Evolutionary conservation across 2,113 vertebrate genomes (phyloP), one percentile per base, ranked within the genome.

Genomic region (Chionodraco myersi): DNA sequence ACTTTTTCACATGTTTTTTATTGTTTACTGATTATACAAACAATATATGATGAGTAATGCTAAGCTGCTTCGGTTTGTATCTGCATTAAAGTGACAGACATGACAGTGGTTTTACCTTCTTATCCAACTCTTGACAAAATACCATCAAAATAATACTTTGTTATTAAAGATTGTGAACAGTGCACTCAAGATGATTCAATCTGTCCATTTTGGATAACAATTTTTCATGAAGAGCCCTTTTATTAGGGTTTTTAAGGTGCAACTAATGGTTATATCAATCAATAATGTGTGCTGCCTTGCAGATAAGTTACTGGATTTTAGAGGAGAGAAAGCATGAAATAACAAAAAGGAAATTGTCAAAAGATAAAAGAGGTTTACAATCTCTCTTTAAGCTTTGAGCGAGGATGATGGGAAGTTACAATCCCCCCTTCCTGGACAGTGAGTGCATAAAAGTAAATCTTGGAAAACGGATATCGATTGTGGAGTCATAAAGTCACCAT

Each of bases 401-500:
- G 60, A 73, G 80, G 53, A 75, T 69, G 53, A 82, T 68, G 85
- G 67, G 71, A 79, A 21, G 18, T 57, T 77, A 66, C 65, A 72
- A 52, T 72, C 65, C 36, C n/a, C 47, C 59, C 47, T 59, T 49
- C 48, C n/a, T n/a, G 9, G 64, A 48, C 23, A 51, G 41, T 0
- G 11, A 57, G 54, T 5, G 30, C 79, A 77, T 85, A 58, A 84
- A 84, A 82, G 72, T 76, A 78, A 87, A 86, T 90, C 82, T 87
- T 77, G 45, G 57, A 79, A 71, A 87, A 90, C 76, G 69, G 71
- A 69, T 88, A 91, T 89, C 72, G 83, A 89, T 87, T 80, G 72
- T 49, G 56, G 58, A 79, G 76, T 63, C 14, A 57, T 23, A 44
- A 36, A 53, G 75, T 53, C 48, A 57, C 86, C 52, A 64, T 61